A percentile compares a stretch with the other conserved stretches of the same genome.
Conservation (phyloP, 2,113 vertebrate species). For the Galbula dea region DNA sequence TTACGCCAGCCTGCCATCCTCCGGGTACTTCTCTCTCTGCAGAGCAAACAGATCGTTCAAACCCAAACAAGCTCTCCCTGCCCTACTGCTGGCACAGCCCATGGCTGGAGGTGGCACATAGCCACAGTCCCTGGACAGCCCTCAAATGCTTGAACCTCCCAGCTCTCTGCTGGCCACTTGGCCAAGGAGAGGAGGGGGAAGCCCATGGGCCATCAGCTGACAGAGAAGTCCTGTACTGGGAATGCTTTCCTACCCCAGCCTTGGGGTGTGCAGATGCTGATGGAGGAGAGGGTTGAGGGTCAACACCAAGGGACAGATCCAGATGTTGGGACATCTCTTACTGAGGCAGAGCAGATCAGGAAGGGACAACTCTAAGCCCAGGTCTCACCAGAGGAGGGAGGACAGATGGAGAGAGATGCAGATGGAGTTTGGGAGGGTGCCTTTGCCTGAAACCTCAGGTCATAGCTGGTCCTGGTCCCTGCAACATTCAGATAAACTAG, state of each 20-base stretch:
- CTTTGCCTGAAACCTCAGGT: too few relatives aligned
- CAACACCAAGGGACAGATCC: background rate
- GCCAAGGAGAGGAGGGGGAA: background rate
- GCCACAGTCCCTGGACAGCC: accelerated
- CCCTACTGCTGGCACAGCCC: background rate
- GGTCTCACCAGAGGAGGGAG: background rate
- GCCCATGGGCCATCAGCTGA: background rate
- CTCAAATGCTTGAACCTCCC: accelerated
- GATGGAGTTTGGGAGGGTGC: background rate
- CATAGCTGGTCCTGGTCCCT: background rate
- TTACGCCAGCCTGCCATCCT: background rate
- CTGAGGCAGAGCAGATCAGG: background rate
- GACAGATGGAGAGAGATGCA: background rate
- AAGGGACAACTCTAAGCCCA: background rate
- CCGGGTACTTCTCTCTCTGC: background rate
- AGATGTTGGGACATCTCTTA: background rate
- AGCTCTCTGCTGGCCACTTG: background rate
- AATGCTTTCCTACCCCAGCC: background rate
- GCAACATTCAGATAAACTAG: background rate
- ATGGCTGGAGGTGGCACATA: background rate
- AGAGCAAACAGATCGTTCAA: background rate
- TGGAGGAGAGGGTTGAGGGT: background rate
- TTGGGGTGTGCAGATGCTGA: background rate
- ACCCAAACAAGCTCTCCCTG: background rate
- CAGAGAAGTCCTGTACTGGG: background rate